Evolutionary conservation across 1,140 invertebrate species (phyloP), one percentile per base, ranked within the genome.

Genomic region (Medauroidea extradentata): DNA sequence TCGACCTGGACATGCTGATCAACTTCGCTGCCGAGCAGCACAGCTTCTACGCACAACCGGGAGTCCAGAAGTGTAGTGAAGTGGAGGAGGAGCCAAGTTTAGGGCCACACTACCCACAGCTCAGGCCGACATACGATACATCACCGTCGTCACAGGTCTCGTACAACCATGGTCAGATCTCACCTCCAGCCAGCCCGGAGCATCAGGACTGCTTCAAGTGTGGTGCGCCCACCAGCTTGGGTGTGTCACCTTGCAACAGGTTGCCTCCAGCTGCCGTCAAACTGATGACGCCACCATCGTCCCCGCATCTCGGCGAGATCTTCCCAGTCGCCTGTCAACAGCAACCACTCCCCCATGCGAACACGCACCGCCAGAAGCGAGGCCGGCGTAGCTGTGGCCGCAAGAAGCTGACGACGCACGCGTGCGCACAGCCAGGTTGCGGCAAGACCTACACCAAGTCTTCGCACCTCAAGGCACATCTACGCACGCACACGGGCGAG

Each of bases 401-500:
- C 16, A 81, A 81, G 65, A 77, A 79, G 43, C 73, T 80, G 53
- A 81, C 81, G 3, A 79, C 75, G 7, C 83, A 85, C 71, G 79
- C 78, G 1, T 87, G 85, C 63, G 76, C 81, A 8, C 74, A 84
- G 70, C 78, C 79, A 0, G 82, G 81, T 23, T 88, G 86, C 68
- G 73, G 66, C 44, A 87, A 87, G 69, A 84, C 80, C 7, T 87
- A 86, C 73, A 83, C 80, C 11, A 88, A 88, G 69, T 85, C 81
- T 57, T 86, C 84, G 3, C 85, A 88, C 69, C 73, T 88, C 39
- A 88, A 88, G 69, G 85, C 86, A 8, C 86, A 88, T 67, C 70
- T 84, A 38, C 67, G 85, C 55, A 85, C 85, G 29, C 85, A 87
- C 65, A 86, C 84, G 58, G 85, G 85, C 14, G 85, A 88, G 67